These are phyloP conservation scores for Drosophila subquinaria DNA, from an alignment of 2,888 invertebrate genomes.

Conservation along the genomic window DNA sequence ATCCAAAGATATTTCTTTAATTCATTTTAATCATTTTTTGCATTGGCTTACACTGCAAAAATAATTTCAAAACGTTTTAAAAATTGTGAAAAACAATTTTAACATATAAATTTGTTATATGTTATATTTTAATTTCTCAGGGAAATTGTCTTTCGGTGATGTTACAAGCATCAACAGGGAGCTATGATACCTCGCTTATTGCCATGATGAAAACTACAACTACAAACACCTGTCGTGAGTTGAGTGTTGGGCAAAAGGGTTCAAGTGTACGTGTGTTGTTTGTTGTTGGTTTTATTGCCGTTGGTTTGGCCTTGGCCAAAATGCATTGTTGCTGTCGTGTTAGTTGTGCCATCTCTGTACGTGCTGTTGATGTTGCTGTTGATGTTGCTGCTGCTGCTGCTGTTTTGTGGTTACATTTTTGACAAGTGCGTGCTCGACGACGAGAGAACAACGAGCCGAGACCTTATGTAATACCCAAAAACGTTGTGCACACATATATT, in stretches of 20 bases:
- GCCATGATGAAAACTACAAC: slow-evolving; percentile 46
- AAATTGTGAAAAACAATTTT: too few species aligned
- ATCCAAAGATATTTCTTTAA: too few species aligned
- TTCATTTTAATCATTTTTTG: too few species aligned
- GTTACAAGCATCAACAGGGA: slow-evolving; percentile 9
- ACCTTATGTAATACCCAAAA: slow-evolving; percentile 45
- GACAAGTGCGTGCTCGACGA: slow-evolving; percentile 62
- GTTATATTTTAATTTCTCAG: background rate
- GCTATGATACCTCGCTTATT: slow-evolving; percentile 4
- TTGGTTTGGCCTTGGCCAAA: slow-evolving; percentile 61
- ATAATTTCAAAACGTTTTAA: too few species aligned
- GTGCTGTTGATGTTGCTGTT: slow-evolving; percentile 7
- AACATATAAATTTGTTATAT: too few species aligned
- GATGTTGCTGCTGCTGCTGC: slow-evolving; percentile 55
- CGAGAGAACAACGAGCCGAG: slow-evolving; percentile 19
- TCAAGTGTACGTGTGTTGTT: slow-evolving; percentile 71
- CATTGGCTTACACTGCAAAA: too few species aligned
- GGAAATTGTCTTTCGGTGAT: background rate
- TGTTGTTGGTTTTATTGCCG: slow-evolving; percentile 40
- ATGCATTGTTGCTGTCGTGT: slow-evolving; percentile 51
- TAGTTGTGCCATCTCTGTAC: background rate
- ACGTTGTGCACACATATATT: slow-evolving; percentile 6
- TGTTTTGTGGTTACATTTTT: slow-evolving; percentile 73
- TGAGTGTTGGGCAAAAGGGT: slow-evolving; percentile 72
- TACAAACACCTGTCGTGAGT: slow-evolving; percentile 70